A percentile compares a stretch with the other conserved stretches of the same genome.
Conservation (phyloP, 2,113 vertebrate species). For the Sylvilagus bachmani region DNA sequence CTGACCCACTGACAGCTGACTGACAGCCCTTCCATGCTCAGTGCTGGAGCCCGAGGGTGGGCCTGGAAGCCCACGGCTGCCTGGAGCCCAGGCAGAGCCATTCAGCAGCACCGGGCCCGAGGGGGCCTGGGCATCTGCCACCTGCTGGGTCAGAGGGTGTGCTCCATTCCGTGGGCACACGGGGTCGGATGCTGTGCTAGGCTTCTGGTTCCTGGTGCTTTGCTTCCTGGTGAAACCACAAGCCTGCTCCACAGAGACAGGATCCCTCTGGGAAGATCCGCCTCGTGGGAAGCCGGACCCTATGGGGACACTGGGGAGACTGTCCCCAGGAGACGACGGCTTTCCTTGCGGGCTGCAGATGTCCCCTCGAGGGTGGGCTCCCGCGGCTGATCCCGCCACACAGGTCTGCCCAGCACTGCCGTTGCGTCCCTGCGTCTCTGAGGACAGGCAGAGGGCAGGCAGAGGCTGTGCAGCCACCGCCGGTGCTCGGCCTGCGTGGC, state of each 20-base stretch:
- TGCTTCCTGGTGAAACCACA: constrained; percentile 66
- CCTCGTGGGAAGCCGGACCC: constrained; percentile 42
- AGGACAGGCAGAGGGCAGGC: background rate
- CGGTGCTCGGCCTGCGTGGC: background rate
- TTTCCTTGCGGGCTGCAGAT: constrained; percentile 53
- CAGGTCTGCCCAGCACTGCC: background rate
- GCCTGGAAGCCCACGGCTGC: background rate
- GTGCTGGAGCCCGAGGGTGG: background rate
- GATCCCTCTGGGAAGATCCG: constrained; percentile 72
- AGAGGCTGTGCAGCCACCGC: constrained; percentile 32
- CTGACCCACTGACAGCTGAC: no score
- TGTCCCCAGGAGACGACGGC: constrained; percentile 60
- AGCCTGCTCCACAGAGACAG: constrained; percentile 56
- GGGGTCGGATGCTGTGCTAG: constrained; percentile 37
- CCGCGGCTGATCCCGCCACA: constrained; percentile 1
- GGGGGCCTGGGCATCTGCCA: constrained; percentile 9
- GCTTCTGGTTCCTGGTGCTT: constrained; percentile 63
- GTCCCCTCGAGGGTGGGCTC: constrained; percentile 39
- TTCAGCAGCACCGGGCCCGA: background rate
- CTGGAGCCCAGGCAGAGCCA: constrained; percentile 55
- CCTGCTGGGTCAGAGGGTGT: background rate
- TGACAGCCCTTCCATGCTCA: background rate
- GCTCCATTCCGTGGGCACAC: background rate
- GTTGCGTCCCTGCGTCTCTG: constrained; percentile 56
- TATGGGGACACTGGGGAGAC: constrained; percentile 58